Percentiles rank a stretch among this genome's conserved stretches.
phyloP scores from a whole-genome alignment of 2,888 invertebrate species.

The Rotaria magnacalcarata region DNA sequence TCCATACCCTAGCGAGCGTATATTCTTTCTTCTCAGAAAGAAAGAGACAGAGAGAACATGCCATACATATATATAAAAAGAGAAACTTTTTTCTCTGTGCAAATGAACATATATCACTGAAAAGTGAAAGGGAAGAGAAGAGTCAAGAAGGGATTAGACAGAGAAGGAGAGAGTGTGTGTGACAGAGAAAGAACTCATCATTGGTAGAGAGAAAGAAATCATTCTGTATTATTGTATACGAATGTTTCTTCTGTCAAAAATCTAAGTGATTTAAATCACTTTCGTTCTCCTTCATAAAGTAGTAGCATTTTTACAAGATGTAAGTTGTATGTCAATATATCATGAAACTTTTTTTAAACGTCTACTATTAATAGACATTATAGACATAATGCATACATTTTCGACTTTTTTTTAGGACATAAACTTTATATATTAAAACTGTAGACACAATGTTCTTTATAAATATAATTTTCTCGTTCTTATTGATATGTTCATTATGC shows the following conservation, averaged over 20 bases:
- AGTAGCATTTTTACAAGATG: neutral
- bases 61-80: neutral
- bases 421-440: neutral
- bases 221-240: neutral
- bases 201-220: slow-evolving; percentile 8
- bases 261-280: slow-evolving; percentile 7
- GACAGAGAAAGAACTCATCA: neutral
- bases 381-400: neutral
- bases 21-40: neutral
- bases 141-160: slow-evolving; percentile 12
- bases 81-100: neutral
- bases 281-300: neutral
- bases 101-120: slow-evolving; percentile 2
- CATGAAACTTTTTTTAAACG: neutral
- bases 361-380: neutral
- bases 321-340: slow-evolving; percentile 9
- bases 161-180: neutral
- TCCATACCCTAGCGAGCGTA: neutral
- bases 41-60: neutral
- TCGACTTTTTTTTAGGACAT: neutral
- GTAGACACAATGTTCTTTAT: neutral
- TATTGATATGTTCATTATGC: neutral
- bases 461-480: neutral
- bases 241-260: slow-evolving; percentile 5
- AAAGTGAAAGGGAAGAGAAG: neutral